Conservation (phyloP, 2,888 invertebrate species). For the Seira ritae region DNA sequence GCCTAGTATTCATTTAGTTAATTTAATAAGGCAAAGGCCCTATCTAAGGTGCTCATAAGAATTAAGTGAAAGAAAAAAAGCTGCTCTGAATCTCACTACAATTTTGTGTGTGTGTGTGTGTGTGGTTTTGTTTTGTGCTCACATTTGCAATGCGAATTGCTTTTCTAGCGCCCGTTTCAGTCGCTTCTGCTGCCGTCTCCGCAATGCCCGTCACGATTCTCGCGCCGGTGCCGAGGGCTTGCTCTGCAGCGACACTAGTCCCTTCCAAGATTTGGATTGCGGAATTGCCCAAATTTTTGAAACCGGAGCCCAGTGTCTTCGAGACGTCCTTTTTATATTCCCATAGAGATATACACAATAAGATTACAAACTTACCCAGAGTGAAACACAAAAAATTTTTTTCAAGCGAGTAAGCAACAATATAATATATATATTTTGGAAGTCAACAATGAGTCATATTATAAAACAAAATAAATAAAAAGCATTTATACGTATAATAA, state of each 20-base stretch:
- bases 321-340: slow-evolving; percentile 71
- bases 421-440: neutral
- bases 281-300: slow-evolving; percentile 73
- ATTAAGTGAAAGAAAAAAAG: neutral
- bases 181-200: slow-evolving; percentile 73
- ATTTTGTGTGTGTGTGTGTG: slow-evolving; percentile 24
- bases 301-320: slow-evolving; percentile 71
- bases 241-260: slow-evolving; percentile 72
- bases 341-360: slow-evolving; percentile 34
- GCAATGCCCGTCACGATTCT: slow-evolving; percentile 73
- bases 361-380: slow-evolving; percentile 50
- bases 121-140: slow-evolving; percentile 60
- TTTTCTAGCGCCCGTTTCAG: slow-evolving; percentile 72
- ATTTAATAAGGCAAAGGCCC: neutral
- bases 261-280: slow-evolving; percentile 74
- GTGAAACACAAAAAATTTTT: neutral
- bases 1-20: neutral
- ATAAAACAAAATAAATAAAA: neutral
- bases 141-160: slow-evolving; percentile 74
- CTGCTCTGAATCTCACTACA: slow-evolving; percentile 2
- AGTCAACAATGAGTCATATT: neutral
- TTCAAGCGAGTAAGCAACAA: neutral
- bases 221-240: slow-evolving; percentile 73
- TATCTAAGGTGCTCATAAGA: neutral
- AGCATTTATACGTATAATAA: too few species aligned